Conservation (phyloP, 1,140 invertebrate genomes). For the Leptinotarsa texana region DNA sequence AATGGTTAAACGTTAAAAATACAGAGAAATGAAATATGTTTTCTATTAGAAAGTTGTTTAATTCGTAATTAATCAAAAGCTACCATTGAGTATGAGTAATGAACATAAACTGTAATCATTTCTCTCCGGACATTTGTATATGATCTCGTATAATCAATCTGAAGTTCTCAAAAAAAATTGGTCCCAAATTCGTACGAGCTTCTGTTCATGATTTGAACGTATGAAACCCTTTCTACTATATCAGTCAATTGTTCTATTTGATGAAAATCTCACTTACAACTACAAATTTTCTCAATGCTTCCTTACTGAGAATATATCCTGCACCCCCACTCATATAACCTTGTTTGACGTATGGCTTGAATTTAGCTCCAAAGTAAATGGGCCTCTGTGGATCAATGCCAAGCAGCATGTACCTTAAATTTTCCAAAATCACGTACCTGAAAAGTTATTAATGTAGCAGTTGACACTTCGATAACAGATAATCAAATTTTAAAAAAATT, state of each 20-base stretch:
- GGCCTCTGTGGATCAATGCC: constrained; percentile 70
- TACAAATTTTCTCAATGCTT: constrained; percentile 75
- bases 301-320: constrained; percentile 86
- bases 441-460: constrained; percentile 41
- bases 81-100: too few species aligned
- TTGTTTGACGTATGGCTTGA: constrained; percentile 83
- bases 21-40: too few species aligned
- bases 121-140: too few species aligned
- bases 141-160: too few species aligned
- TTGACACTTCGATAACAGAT: too few species aligned
- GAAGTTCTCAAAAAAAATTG: neutral
- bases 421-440: constrained; percentile 88
- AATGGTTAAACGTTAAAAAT: too few species aligned
- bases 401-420: constrained; percentile 86
- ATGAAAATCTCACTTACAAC: constrained; percentile 53
- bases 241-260: neutral
- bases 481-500: too few species aligned
- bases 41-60: too few species aligned
- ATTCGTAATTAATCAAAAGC: too few species aligned
- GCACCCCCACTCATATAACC: constrained; percentile 95
- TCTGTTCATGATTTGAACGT: too few species aligned
- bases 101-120: too few species aligned
- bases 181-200: neutral
- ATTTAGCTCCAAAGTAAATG: constrained; percentile 86
- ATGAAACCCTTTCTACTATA: too few species aligned